These are phyloP conservation scores for Cephalopholis sonnerati DNA, from an alignment of 2,113 vertebrate species.

Conservation along the genomic window DNA sequence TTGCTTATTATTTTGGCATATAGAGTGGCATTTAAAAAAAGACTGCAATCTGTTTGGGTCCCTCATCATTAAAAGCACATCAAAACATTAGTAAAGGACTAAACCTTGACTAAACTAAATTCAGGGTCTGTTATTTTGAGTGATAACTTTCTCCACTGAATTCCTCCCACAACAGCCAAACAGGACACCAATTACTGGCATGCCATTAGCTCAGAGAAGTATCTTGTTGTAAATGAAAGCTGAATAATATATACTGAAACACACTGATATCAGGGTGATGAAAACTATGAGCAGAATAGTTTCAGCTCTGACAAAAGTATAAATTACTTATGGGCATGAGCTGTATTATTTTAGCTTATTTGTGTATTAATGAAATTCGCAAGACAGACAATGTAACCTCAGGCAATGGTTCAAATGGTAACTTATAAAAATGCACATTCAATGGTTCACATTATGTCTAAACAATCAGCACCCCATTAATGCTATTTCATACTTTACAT, in stretches of 20 bases:
- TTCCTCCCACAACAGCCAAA: not conserved
- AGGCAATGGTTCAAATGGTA: no score
- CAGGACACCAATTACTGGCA: constrained; percentile 3
- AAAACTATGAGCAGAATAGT: not conserved
- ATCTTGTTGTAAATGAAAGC: not conserved
- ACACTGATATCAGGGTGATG: not conserved
- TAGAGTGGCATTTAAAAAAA: not conserved
- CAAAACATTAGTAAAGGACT: not conserved
- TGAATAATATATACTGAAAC: not conserved
- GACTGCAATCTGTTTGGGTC: not conserved
- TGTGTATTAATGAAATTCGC: not conserved
- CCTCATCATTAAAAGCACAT: constrained; percentile 3
- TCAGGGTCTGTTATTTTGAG: not conserved
- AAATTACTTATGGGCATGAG: no score
- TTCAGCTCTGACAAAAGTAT: not conserved
- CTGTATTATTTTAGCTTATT: not conserved
- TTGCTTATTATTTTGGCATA: not conserved
- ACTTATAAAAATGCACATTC: no score
- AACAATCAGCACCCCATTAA: no score
- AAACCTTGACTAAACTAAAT: not conserved
- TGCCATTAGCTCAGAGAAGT: not conserved
- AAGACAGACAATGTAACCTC: no score
- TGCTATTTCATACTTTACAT: no score
- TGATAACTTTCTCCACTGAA: not conserved
- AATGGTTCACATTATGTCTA: no score